These are phyloP conservation scores for Lagenorhynchus albirostris DNA, from an alignment of 2,113 vertebrate genomes.

Conservation along the genomic window DNA sequence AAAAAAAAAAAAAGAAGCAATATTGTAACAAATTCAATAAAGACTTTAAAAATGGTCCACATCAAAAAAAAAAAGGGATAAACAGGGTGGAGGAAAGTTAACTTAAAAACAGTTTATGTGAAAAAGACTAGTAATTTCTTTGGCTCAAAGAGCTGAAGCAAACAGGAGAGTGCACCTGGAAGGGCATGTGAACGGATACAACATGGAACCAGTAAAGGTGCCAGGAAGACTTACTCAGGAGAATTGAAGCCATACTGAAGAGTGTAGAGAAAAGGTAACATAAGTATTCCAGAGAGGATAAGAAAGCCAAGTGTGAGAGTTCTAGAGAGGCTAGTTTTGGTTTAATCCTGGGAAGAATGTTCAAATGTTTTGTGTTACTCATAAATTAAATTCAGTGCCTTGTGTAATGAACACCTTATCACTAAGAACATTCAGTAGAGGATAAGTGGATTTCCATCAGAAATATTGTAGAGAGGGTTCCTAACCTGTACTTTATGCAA, in stretches of 20 bases:
- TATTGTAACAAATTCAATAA: too few relatives aligned
- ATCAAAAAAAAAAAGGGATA: neutral
- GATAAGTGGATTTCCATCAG: neutral
- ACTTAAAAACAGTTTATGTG: neutral
- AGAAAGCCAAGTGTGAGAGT: neutral
- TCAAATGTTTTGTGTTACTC: neutral
- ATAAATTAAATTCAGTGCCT: neutral
- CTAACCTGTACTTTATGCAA: neutral
- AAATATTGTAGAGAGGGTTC: neutral
- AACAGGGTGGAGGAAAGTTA: neutral
- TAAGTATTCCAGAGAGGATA: neutral
- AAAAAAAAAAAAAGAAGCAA: too few relatives aligned
- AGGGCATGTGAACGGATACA: neutral
- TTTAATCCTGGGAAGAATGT: neutral
- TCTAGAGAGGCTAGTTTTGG: neutral
- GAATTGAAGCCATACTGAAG: neutral
- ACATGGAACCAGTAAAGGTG: too few relatives aligned
- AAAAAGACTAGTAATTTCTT: neutral
- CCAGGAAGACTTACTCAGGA: neutral
- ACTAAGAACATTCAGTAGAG: neutral
- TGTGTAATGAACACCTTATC: neutral
- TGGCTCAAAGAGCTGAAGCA: neutral
- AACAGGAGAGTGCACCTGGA: neutral
- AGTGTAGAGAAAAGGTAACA: neutral
- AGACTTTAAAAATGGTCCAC: too few relatives aligned